Conservation (phyloP, 2,888 invertebrate species). For the Rhagium mordax region DNA sequence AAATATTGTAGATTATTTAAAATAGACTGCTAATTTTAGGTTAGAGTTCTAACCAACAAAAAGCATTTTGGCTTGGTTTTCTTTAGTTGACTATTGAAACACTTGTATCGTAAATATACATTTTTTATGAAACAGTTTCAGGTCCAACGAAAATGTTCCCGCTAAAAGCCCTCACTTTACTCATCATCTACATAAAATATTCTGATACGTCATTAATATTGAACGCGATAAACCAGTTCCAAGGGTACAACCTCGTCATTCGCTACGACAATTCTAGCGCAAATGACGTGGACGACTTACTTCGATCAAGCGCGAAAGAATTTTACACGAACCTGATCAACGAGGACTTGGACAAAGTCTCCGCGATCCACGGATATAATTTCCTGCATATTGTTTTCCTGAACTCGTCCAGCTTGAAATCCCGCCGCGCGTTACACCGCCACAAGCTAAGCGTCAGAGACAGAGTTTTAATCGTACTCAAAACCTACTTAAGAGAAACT, state of each 20-base stretch:
- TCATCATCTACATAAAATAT: not conserved
- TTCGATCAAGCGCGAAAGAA: not conserved
- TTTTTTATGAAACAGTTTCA: not conserved
- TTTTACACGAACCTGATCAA: not conserved
- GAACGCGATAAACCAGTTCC: not conserved
- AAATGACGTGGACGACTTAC: not conserved
- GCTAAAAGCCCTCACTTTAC: not conserved
- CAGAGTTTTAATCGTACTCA: not conserved
- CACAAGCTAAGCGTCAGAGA: not conserved
- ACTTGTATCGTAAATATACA: too few species aligned
- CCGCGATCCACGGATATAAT: not conserved
- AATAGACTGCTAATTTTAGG: too few species aligned
- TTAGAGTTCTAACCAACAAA: too few species aligned
- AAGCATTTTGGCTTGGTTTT: too few species aligned
- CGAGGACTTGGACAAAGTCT: not conserved
- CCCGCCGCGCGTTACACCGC: not conserved
- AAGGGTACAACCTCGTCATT: not conserved
- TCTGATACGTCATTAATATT: not conserved
- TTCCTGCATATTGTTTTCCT: not conserved
- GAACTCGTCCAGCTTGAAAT: not conserved
- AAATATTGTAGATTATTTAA: too few species aligned
- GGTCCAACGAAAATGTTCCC: not conserved
- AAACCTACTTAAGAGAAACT: not conserved
- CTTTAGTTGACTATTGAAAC: too few species aligned
- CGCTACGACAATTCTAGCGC: not conserved